A percentile compares a stretch with the other conserved stretches of the same genome.
Evolutionary conservation across 2,888 invertebrate species (phyloP).

Genomic region (Pogonocherus hispidulus): DNA sequence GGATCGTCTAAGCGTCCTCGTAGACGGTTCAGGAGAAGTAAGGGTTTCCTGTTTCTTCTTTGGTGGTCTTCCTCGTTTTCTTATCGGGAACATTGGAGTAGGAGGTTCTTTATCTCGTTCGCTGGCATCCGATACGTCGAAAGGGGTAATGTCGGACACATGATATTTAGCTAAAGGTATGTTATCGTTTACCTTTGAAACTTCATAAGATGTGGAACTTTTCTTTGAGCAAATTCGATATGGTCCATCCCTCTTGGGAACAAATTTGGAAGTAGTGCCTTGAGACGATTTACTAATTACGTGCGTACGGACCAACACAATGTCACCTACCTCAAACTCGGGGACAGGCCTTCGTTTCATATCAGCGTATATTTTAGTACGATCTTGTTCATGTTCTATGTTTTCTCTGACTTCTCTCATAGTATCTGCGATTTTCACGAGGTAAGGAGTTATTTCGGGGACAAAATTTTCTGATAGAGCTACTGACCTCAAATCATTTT

Average conservation of each 20-base stretch:
- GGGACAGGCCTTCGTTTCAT: background rate
- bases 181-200: background rate
- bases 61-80: constrained; percentile 5
- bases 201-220: constrained; percentile 5
- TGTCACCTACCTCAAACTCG: background rate
- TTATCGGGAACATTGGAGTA: constrained; percentile 2
- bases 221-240: constrained; percentile 2
- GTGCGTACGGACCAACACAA: constrained; percentile 1
- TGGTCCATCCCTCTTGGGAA: constrained; percentile 15
- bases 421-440: background rate
- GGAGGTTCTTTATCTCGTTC: background rate
- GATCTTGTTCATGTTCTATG: constrained; percentile 4
- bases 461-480: constrained; percentile 16
- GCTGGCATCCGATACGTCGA: background rate
- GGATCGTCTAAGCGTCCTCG: constrained; percentile 13
- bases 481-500: background rate
- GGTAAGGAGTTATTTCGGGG: constrained; percentile 2
- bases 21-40: background rate
- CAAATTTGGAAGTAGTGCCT: constrained; percentile 12
- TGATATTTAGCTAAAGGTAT: constrained; percentile 4
- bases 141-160: constrained; percentile 5
- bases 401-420: background rate
- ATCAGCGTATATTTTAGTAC: background rate
- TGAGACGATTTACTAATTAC: constrained; percentile 5
- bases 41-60: background rate